These are phyloP conservation scores for Scaptomyza polygonia DNA, from an alignment of 2,888 invertebrate genomes.

Conservation along the genomic window DNA sequence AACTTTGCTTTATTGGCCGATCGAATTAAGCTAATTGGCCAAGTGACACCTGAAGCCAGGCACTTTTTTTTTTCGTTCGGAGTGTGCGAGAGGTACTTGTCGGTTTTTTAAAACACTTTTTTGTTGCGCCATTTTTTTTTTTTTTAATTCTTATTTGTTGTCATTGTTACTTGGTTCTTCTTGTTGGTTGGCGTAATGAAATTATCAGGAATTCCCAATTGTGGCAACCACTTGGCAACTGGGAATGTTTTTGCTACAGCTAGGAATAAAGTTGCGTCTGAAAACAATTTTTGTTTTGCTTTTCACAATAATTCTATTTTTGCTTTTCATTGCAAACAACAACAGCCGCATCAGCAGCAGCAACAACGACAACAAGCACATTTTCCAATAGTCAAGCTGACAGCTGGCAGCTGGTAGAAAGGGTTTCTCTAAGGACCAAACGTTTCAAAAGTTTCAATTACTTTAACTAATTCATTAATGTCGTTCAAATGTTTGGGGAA, in stretches of 20 bases:
- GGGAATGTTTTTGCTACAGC: not conserved
- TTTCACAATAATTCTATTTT: slow-evolving; percentile 56
- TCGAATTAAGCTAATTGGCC: slow-evolving; percentile 67
- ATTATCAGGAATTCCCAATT: slow-evolving; percentile 40
- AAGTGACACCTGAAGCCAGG: slow-evolving; percentile 49
- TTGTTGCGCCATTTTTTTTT: not conserved
- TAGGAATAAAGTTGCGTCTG: not conserved
- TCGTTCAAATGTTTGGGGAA: slow-evolving; percentile 38
- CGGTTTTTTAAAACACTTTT: not conserved
- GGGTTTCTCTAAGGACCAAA: slow-evolving; percentile 23
- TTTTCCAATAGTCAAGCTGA: slow-evolving; percentile 39
- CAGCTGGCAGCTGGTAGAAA: not conserved
- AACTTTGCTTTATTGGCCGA: slow-evolving; percentile 59
- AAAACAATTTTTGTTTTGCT: slow-evolving; percentile 27
- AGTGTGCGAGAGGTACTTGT: not conserved
- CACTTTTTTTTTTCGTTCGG: not conserved
- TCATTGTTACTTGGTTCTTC: slow-evolving; percentile 3
- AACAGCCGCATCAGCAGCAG: not conserved
- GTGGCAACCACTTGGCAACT: slow-evolving; percentile 21
- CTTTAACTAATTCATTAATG: slow-evolving; percentile 67
- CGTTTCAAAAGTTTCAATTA: slow-evolving; percentile 64
- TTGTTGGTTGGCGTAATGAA: slow-evolving; percentile 30
- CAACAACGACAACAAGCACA: slow-evolving; percentile 13
- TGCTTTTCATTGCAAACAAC: slow-evolving; percentile 11
- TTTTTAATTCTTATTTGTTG: slow-evolving; percentile 17